Conservation (phyloP, 2,797 vertebrate species). For the Rhabdophis nuchalis region DNA sequence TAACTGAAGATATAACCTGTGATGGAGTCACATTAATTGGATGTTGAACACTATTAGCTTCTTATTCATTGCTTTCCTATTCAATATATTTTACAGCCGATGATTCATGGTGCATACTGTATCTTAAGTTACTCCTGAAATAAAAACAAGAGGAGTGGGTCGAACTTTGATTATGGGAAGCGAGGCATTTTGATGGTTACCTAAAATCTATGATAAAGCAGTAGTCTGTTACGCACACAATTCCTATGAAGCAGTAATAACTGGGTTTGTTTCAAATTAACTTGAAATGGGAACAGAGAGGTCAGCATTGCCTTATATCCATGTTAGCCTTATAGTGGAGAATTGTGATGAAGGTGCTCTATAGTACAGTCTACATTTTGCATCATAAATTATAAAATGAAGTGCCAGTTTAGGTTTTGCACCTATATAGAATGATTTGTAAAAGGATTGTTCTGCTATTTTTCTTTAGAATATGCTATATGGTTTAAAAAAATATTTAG, state of each 20-base stretch:
- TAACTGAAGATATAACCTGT: conserved; percentile 63
- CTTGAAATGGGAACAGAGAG: conserved; percentile 33
- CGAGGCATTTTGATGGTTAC: conserved; percentile 37
- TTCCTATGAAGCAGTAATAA: neutral
- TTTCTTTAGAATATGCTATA: conserved; percentile 35
- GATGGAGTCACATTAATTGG: conserved; percentile 52
- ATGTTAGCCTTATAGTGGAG: conserved; percentile 54
- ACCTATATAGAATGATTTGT: conserved; percentile 34
- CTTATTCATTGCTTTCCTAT: conserved; percentile 57
- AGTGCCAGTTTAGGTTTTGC: conserved; percentile 46
- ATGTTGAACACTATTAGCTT: conserved; percentile 54
- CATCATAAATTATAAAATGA: conserved; percentile 34
- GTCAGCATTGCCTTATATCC: conserved; percentile 55
- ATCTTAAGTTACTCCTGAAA: conserved; percentile 40
- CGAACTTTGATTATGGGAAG: conserved; percentile 28
- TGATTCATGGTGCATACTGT: conserved; percentile 45
- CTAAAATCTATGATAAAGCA: conserved; percentile 10
- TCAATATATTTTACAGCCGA: conserved; percentile 46
- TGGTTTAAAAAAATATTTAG: conserved; percentile 2
- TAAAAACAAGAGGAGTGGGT: conserved; percentile 25
- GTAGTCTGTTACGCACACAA: neutral
- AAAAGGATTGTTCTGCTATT: conserved; percentile 24
- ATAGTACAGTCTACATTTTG: conserved; percentile 38
- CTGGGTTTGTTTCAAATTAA: conserved; percentile 3
- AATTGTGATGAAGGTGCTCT: conserved; percentile 37